Conservation (phyloP, 35 echinoderm and acorn worm genomes). For the Heliocidaris tuberculata region DNA sequence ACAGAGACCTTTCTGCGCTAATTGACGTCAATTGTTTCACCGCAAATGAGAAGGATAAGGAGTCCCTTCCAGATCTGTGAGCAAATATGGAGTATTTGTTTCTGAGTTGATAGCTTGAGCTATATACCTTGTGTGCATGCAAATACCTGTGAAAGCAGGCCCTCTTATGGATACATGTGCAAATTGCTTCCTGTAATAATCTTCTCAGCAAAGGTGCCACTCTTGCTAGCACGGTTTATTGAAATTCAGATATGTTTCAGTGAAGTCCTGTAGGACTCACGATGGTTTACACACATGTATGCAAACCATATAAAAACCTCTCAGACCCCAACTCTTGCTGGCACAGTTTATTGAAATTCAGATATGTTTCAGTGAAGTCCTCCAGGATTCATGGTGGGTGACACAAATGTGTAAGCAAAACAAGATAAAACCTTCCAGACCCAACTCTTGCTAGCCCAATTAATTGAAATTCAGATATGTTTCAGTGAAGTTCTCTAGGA, state of each 20-base stretch:
- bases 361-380: no score
- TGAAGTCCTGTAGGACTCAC: no score
- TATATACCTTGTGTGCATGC: background rate
- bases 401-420: no score
- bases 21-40: background rate
- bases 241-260: background rate
- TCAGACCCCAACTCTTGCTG: no score
- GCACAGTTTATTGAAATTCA: no score
- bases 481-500: background rate
- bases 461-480: background rate
- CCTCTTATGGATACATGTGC: background rate
- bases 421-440: no score
- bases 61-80: background rate
- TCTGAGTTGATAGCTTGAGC: background rate
- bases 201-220: background rate
- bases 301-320: no score
- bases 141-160: background rate
- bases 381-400: no score
- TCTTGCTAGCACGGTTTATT: background rate
- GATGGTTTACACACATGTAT: no score
- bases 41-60: background rate
- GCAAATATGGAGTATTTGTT: constrained; percentile 9
- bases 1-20: constrained; percentile 8
- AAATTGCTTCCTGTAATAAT: background rate
- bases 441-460: no score